Percentiles rank a stretch among this genome's conserved stretches.
phyloP scores from a whole-genome alignment of 30 jellyfish, hydroid and myxozoan genomes.

The Morbakka virulenta region DNA sequence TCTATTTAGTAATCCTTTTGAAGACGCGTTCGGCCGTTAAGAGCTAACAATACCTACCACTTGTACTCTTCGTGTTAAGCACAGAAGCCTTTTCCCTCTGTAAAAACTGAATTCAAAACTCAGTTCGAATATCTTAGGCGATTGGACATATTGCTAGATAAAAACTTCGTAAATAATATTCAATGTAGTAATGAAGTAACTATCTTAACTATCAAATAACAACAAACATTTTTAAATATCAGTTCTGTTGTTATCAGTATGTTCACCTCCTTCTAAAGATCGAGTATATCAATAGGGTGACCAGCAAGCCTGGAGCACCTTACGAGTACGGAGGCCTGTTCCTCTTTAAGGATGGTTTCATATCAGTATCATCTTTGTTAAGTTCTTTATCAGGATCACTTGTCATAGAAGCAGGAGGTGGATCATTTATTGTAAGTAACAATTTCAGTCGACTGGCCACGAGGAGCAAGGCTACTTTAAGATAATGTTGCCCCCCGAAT shows the following conservation, averaged over 20 bases:
- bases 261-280: slow-evolving; percentile 13
- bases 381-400: not conserved
- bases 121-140: too few relatives aligned
- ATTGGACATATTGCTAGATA: too few relatives aligned
- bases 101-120: too few relatives aligned
- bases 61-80: too few relatives aligned
- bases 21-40: too few relatives aligned
- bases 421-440: not conserved
- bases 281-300: slow-evolving; percentile 9
- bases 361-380: not conserved
- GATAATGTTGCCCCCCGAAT: slow-evolving; percentile 10
- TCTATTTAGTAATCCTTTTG: too few relatives aligned
- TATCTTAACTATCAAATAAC: too few relatives aligned
- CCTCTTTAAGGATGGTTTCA: not conserved
- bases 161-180: too few relatives aligned
- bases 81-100: too few relatives aligned
- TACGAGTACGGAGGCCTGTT: slow-evolving; percentile 1
- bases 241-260: not conserved
- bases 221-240: too few relatives aligned
- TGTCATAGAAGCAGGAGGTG: slow-evolving; percentile 1
- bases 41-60: too few relatives aligned
- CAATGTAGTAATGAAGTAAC: too few relatives aligned
- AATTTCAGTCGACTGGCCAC: not conserved
- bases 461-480: slow-evolving; percentile 20
- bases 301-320: slow-evolving; percentile 2